These are phyloP conservation scores for Atherinomorus stipes DNA, from an alignment of 2,113 vertebrate genomes.

Conservation along the genomic window DNA sequence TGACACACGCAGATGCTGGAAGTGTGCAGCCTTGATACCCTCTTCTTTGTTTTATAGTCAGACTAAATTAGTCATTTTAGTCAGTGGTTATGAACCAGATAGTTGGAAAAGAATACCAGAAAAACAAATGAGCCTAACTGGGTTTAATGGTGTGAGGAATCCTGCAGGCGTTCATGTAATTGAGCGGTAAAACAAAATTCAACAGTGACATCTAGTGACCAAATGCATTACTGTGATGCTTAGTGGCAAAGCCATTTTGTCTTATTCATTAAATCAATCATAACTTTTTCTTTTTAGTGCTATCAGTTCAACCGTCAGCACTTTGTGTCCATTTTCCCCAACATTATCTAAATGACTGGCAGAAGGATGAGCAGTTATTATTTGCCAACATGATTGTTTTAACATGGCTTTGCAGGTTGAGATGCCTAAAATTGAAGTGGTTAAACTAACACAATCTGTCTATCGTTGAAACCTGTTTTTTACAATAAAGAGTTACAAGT, in stretches of 20 bases:
- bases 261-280: neutral
- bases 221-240: neutral
- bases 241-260: neutral
- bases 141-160: neutral
- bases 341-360: too few relatives aligned
- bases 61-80: slow-evolving; percentile 4
- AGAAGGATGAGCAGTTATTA: too few relatives aligned
- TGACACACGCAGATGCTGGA: slow-evolving; percentile 48
- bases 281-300: neutral
- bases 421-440: too few relatives aligned
- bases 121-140: slow-evolving; percentile 7
- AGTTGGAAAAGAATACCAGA: slow-evolving; percentile 21
- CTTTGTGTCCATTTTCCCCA: too few relatives aligned
- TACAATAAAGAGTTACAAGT: too few relatives aligned
- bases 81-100: slow-evolving; percentile 31
- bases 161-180: neutral
- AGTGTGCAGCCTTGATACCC: slow-evolving; percentile 5
- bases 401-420: too few relatives aligned
- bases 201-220: slow-evolving; percentile 67
- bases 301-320: too few relatives aligned
- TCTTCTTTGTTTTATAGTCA: slow-evolving; percentile 15
- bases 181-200: slow-evolving; percentile 7
- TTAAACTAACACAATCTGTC: too few relatives aligned
- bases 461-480: too few relatives aligned
- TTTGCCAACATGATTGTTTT: too few relatives aligned